Conservation (phyloP, 2,113 vertebrate species). For the Hypomesus transpacificus region DNA sequence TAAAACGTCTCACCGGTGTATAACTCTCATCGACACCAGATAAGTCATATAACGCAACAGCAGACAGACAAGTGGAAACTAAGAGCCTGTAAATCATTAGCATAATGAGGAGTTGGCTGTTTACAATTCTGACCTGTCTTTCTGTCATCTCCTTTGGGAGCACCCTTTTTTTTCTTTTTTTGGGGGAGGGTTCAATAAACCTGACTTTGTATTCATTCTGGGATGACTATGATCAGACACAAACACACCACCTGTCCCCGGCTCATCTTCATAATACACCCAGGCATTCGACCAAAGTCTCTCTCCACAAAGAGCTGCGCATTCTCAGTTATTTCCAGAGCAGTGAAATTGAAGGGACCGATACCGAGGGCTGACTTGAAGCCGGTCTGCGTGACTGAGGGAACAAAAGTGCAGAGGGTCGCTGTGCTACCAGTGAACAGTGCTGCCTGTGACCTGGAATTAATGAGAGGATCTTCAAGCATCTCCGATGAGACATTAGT, state of each 20-base stretch:
- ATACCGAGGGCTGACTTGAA: neutral
- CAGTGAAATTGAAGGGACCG: neutral
- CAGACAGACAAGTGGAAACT: neutral
- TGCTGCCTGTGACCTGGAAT: neutral
- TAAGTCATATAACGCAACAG: conserved; percentile 13
- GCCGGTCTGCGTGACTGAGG: neutral
- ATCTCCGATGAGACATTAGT: no score
- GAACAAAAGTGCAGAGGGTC: neutral
- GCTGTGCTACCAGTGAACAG: neutral
- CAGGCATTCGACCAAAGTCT: no score
- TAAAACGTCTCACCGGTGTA: neutral
- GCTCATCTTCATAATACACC: no score
- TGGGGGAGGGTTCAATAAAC: neutral
- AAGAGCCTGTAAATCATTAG: conserved; percentile 20
- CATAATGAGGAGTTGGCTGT: neutral
- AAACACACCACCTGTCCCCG: neutral
- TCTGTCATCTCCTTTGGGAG: conserved; percentile 9
- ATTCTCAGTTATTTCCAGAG: neutral
- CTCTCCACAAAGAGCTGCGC: neutral
- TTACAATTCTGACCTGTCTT: conserved; percentile 21
- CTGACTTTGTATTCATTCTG: conserved; percentile 6
- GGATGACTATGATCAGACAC: conserved; percentile 8
- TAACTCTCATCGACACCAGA: conserved; percentile 2
- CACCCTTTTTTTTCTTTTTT: neutral
- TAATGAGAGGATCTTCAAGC: neutral